Conservation (phyloP, 2,888 invertebrate species). For the Sphaeridia pumilis region DNA sequence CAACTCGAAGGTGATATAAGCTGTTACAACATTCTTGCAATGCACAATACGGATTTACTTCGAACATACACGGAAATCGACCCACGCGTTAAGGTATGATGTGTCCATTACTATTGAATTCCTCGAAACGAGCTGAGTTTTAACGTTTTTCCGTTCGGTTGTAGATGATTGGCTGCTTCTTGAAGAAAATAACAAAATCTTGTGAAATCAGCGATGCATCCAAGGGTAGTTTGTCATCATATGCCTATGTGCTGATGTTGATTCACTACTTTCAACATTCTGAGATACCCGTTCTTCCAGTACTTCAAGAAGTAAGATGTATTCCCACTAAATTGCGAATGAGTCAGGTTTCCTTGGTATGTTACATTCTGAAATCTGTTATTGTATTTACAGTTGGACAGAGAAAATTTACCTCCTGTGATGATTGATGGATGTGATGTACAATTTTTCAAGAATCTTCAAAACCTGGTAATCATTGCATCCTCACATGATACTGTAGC, state of each 20-base stretch:
- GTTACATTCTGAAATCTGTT: not conserved
- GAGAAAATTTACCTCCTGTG: conserved; percentile 33
- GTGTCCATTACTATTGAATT: too few relatives aligned
- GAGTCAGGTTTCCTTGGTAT: not conserved
- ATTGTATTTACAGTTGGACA: conserved; percentile 10
- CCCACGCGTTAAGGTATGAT: conserved; percentile 42
- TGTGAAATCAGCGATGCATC: conserved; percentile 51
- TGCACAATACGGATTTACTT: conserved; percentile 47
- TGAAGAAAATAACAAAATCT: conserved; percentile 48
- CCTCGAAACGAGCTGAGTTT: too few relatives aligned
- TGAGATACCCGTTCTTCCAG: conserved; percentile 48
- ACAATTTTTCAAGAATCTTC: conserved; percentile 44
- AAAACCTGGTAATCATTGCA: conserved; percentile 38
- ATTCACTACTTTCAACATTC: conserved; percentile 49
- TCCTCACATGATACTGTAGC: not conserved
- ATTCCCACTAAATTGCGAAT: not conserved
- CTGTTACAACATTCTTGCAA: conserved; percentile 48
- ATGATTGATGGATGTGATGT: conserved; percentile 47
- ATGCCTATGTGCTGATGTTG: conserved; percentile 49
- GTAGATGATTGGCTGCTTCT: conserved; percentile 43
- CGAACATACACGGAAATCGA: conserved; percentile 45
- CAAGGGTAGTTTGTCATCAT: conserved; percentile 49
- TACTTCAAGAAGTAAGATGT: conserved; percentile 46
- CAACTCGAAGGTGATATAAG: conserved; percentile 49
- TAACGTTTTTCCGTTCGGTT: too few relatives aligned